Percentiles rank a stretch among this genome's conserved stretches.
Evolutionary conservation across 1,140 invertebrate species (phyloP).

Genomic region (Liolophura sinensis): DNA sequence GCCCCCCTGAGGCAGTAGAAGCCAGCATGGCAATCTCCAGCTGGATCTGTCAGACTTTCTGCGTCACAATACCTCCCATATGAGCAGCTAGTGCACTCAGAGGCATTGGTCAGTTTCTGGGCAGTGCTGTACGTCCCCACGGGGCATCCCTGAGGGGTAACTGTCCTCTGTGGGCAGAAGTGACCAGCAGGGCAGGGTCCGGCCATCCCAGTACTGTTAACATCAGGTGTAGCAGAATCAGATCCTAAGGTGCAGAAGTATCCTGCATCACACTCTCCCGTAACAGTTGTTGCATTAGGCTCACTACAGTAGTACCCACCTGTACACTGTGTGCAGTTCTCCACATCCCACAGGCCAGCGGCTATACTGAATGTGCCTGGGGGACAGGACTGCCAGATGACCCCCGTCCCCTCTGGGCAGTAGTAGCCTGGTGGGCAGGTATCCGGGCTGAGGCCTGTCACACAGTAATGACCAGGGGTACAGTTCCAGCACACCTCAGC

Average conservation of each 20-base stretch:
- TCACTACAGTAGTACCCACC: slow-evolving; percentile 45
- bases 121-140: slow-evolving; percentile 45
- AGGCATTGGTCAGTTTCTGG: slow-evolving; percentile 27
- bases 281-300: slow-evolving; percentile 33
- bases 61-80: slow-evolving; percentile 49
- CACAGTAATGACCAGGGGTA: slow-evolving; percentile 45
- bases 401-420: slow-evolving; percentile 47
- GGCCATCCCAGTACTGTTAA: slow-evolving; percentile 35
- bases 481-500: slow-evolving; percentile 48
- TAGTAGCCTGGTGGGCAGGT: slow-evolving; percentile 47
- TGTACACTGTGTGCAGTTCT: slow-evolving; percentile 49
- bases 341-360: slow-evolving; percentile 32
- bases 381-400: slow-evolving; percentile 47
- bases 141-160: slow-evolving; percentile 38
- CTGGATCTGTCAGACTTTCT: slow-evolving; percentile 39
- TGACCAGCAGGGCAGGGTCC: slow-evolving; percentile 47
- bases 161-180: slow-evolving; percentile 36
- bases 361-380: slow-evolving; percentile 44
- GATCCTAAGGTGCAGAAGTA: slow-evolving; percentile 52
- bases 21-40: slow-evolving; percentile 45
- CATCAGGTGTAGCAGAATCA: slow-evolving; percentile 41
- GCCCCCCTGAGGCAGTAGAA: slow-evolving; percentile 53
- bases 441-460: slow-evolving; percentile 38
- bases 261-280: slow-evolving; percentile 44
- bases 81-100: slow-evolving; percentile 35